Conservation (phyloP, 2,888 invertebrate species). For the Nomada lathburiana region DNA sequence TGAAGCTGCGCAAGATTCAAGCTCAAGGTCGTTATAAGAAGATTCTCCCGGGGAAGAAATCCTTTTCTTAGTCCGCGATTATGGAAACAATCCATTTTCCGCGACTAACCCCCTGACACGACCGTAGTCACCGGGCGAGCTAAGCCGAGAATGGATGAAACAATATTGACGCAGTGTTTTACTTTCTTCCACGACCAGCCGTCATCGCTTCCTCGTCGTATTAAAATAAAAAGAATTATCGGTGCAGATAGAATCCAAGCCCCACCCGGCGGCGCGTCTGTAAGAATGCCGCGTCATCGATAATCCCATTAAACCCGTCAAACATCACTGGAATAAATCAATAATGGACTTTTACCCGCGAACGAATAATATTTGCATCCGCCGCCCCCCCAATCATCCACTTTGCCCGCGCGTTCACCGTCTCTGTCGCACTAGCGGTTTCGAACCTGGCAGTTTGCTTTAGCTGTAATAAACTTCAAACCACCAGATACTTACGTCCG, state of each 20-base stretch:
- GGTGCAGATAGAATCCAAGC: conserved; percentile 29
- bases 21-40: conserved; percentile 37
- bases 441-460: too few relatives aligned
- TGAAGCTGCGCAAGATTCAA: conserved; percentile 31
- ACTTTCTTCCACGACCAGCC: conserved; percentile 46
- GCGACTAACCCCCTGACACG: neutral
- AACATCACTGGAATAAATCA: conserved; percentile 68
- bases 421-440: neutral
- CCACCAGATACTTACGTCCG: too few relatives aligned
- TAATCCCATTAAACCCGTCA: conserved; percentile 68
- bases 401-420: neutral
- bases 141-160: conserved; percentile 49
- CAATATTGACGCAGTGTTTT: conserved; percentile 71
- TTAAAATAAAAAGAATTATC: conserved; percentile 33
- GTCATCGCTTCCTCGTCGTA: conserved; percentile 15
- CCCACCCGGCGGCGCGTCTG: conserved; percentile 11
- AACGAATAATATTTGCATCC: conserved; percentile 63
- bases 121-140: conserved; percentile 11
- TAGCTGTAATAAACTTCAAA: too few relatives aligned
- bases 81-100: conserved; percentile 67
- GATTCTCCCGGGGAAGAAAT: conserved; percentile 42
- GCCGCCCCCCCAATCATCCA: neutral
- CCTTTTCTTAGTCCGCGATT: conserved; percentile 59
- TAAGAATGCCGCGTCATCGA: conserved; percentile 51
- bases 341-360: conserved; percentile 61